These are phyloP conservation scores for Euschistus heros DNA, from an alignment of 1,140 invertebrate genomes.

Conservation along the genomic window DNA sequence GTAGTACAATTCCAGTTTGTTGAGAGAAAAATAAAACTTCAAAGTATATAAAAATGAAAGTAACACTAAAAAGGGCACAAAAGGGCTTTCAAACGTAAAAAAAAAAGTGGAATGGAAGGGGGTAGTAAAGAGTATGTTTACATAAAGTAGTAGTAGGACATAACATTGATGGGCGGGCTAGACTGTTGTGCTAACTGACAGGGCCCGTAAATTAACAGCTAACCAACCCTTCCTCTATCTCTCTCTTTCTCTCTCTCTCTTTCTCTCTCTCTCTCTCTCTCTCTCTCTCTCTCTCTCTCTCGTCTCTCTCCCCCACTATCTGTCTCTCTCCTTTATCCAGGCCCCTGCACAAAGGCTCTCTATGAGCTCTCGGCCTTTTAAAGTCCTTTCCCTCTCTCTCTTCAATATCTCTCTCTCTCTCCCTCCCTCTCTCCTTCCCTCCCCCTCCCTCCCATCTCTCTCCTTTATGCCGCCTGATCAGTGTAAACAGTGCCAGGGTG, in stretches of 20 bases:
- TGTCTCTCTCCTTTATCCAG: slow-evolving; percentile 6
- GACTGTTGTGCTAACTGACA: not conserved
- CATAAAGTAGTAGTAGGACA: too few species aligned
- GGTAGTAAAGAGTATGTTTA: too few species aligned
- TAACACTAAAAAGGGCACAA: too few species aligned
- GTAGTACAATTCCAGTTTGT: too few species aligned
- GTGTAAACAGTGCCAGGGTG: too few species aligned
- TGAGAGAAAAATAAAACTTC: too few species aligned
- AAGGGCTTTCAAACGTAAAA: too few species aligned
- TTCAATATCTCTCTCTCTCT: slow-evolving; percentile 5
- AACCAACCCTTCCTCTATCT: slow-evolving; percentile 1
- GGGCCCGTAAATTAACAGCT: not conserved
- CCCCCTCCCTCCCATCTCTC: slow-evolving; percentile 2
- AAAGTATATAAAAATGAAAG: too few species aligned
- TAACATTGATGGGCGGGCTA: too few species aligned
- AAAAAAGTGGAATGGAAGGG: too few species aligned
- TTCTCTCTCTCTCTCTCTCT: slow-evolving; percentile 8
- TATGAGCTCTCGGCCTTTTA: not conserved
- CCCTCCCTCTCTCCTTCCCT: slow-evolving; percentile 16
- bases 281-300: slow-evolving; percentile 1
- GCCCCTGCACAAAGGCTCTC: slow-evolving; percentile 13
- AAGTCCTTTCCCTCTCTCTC: slow-evolving; percentile 10
- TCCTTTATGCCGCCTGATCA: not conserved
- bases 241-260: slow-evolving; percentile 4
- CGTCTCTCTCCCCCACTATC: slow-evolving; percentile 6